Evolutionary conservation across 2,113 vertebrate genomes (phyloP), one percentile per base, ranked within the genome.

Genomic region (Electrona antarctica): DNA sequence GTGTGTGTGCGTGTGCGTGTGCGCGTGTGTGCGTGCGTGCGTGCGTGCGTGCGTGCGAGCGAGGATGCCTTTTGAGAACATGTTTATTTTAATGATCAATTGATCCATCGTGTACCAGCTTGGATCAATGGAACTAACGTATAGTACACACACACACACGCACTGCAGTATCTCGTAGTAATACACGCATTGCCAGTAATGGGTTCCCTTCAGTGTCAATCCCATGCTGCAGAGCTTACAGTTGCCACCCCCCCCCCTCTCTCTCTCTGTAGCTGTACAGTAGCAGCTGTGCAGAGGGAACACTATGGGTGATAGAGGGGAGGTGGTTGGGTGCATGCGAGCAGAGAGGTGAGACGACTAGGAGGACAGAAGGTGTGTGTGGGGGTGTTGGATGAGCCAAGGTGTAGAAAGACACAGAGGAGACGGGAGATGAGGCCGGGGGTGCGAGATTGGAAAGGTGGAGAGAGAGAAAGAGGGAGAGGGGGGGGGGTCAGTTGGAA

Each of bases 181-280:
- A 84, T 85, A 85, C 86, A 86, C 73, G 80, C 76, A 78, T 81
- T 76, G 77, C 75, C 83, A 56, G 65, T 83, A 76, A 81, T 89
- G 88, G 86, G 79, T 78, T 88, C 85, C 86, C 85, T 89, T 87
- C 78, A 66, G 80, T 88, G 88, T 88, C 83, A 80, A 82, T 79
- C 80, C 65, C 33, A 41, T 41, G 5, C 33, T 41, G 33, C 33
- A 41, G 33, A 41, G 3, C 33, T 41, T 41, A 41, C 33, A 41
- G 33, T 41, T 41, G 33, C 33, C 33, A 41, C 79, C 78, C 84
- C 72, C 66, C 65, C 61, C 59, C 70, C 80, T 85, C 77, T 80
- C 65, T 75, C 73, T 75, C 89, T 87, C 82, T 91, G 87, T 87
- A 73, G 77, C 88, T 80, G 70, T 85, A 86, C 84, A 90, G 87